Evolutionary conservation across 2,113 vertebrate genomes (phyloP).

Genomic region (Pterocles burchelli): DNA sequence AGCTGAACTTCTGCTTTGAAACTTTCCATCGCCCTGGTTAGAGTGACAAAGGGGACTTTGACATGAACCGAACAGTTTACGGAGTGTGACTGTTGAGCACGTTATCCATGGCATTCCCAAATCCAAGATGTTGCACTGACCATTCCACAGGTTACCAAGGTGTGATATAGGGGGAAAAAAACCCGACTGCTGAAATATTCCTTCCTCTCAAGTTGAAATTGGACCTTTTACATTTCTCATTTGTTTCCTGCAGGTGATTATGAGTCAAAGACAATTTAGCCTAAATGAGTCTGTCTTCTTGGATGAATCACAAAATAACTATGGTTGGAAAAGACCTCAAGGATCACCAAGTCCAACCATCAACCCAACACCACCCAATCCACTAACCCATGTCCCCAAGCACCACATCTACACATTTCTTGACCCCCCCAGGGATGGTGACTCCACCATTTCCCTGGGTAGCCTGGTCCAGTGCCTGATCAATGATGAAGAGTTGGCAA

Average conservation of each 20-base stretch:
- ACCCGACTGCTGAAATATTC: not conserved
- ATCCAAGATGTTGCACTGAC: not conserved
- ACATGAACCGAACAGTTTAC: rapidly evolving
- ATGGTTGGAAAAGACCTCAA: too few relatives aligned
- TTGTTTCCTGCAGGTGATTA: not conserved
- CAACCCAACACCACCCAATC: too few relatives aligned
- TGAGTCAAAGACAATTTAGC: not conserved
- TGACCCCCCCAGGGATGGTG: too few relatives aligned
- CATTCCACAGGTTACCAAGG: not conserved
- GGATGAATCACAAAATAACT: too few relatives aligned
- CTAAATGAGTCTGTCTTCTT: not conserved
- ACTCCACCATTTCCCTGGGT: too few relatives aligned
- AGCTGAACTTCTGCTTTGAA: not conserved
- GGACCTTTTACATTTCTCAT: not conserved
- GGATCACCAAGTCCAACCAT: too few relatives aligned
- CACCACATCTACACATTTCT: too few relatives aligned
- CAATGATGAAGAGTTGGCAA: not conserved
- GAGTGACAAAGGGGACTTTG: not conserved
- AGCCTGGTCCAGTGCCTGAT: too few relatives aligned
- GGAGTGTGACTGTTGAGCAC: not conserved
- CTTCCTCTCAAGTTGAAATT: not conserved
- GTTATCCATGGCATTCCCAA: rapidly evolving
- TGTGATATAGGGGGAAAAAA: not conserved
- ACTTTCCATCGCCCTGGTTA: rapidly evolving
- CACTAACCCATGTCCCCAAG: too few relatives aligned